Evolutionary conservation across 1,140 invertebrate genomes (phyloP), one percentile per base, ranked within the genome.

Genomic region (Papilio polytes): DNA sequence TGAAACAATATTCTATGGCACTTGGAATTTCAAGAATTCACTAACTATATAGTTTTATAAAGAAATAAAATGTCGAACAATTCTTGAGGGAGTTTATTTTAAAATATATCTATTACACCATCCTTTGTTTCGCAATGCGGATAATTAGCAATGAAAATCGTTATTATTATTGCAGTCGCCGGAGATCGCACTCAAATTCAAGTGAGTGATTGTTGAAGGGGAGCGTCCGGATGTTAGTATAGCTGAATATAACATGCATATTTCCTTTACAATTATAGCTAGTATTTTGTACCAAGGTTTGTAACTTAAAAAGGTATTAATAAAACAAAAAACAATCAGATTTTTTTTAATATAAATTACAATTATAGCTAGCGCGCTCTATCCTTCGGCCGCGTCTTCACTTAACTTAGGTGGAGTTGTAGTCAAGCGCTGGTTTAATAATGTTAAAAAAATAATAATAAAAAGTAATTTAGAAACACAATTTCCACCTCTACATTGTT

Each of bases 91-190:
- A 22, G 3, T 20, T 59, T 59, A 20, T 0, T 12, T 66, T 66
- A 3, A 6, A 66, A 15, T 66, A 26, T 26, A 31, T 66, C 22
- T 63, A 66, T 66, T 66, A 15, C 26, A 15, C 1, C 3, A 12
- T 26, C 56, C 56, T 66, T 15, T 15, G 22, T 66, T 66, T 66
- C 63, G 63, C 4, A 66, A 31, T 12, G 26, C 10, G 63, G 22
- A 66, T 66, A 66, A 66, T 66, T 66, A 66, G 10, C 26, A 15
- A n/a, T 66, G 13, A 31, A 66, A 66, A 66, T 31, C 10, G 63
- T 6, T 15, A 66, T 66, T 31, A 15, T 66, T 26, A 15, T 66
- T 66, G 26, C 63, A 31, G 63, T 26, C 26, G 26, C 63, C 63
- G 63, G 63, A 66, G 22, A 66, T 66, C 63, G 22, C 3, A 66